Percentiles rank a stretch among this genome's conserved stretches.
phyloP scores from a whole-genome alignment of 2,888 invertebrate species.

The Tubulanus polymorphus region DNA sequence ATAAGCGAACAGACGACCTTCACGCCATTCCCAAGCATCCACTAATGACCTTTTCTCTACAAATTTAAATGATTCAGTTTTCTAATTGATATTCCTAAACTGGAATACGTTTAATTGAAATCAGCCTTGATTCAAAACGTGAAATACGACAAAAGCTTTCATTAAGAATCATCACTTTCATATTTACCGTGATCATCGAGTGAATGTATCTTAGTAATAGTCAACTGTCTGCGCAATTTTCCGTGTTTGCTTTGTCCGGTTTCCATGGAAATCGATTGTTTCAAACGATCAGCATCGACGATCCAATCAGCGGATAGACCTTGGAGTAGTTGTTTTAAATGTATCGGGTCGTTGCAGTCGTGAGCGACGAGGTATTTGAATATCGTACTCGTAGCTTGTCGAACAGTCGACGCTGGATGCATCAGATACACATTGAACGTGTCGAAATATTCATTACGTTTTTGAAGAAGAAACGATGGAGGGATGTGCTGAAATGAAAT shows the following conservation, averaged over 20 bases:
- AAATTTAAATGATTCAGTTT: background rate
- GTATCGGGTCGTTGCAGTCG: conserved; percentile 35
- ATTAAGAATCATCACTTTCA: too few species aligned
- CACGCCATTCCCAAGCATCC: conserved; percentile 44
- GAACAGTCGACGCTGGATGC: conserved; percentile 48
- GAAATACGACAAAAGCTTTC: too few species aligned
- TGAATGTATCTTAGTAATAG: too few species aligned
- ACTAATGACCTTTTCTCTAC: conserved; percentile 16
- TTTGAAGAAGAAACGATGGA: conserved; percentile 29
- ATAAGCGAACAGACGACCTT: conserved; percentile 46
- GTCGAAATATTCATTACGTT: conserved; percentile 38
- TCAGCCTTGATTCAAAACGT: too few species aligned
- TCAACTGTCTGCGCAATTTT: too few species aligned
- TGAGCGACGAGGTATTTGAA: conserved; percentile 46
- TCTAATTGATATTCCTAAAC: too few species aligned
- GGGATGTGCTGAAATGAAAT: conserved; percentile 34
- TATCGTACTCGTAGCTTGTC: conserved; percentile 45
- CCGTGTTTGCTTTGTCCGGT: too few species aligned
- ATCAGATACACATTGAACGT: conserved; percentile 42
- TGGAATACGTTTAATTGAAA: too few species aligned
- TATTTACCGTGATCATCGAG: too few species aligned
- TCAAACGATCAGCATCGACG: conserved; percentile 21
- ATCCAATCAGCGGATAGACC: conserved; percentile 31
- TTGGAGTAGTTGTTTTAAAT: conserved; percentile 36
- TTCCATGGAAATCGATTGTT: background rate